Conservation (phyloP, 2,113 vertebrate genomes). For the Panthera uncia region DNA sequence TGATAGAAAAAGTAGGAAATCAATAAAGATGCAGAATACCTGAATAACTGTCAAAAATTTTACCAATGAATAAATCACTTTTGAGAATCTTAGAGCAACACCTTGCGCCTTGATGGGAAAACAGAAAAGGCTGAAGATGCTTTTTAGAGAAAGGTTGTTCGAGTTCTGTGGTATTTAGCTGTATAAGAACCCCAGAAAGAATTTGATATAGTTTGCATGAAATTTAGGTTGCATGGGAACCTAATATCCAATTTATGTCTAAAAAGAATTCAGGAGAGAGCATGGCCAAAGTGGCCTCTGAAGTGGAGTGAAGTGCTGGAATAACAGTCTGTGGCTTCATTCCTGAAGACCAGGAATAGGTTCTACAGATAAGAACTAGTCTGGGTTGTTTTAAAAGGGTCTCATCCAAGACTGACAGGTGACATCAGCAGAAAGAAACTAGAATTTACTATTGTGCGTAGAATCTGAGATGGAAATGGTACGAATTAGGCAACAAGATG, state of each 20-base stretch:
- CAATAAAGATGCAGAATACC: background rate
- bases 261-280: too few species aligned
- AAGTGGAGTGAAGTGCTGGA: accelerated
- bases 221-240: background rate
- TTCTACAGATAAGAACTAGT: background rate
- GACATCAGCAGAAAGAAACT: background rate
- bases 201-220: background rate
- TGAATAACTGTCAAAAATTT: background rate
- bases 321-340: background rate
- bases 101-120: background rate
- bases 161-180: background rate
- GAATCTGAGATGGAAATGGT: background rate
- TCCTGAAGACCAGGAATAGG: background rate
- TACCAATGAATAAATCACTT: background rate
- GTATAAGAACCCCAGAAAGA: background rate
- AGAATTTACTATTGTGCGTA: background rate
- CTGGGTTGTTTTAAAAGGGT: background rate
- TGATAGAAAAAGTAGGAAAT: background rate
- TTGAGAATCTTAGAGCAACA: background rate
- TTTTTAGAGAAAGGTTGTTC: background rate
- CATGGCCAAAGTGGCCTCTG: background rate
- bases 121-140: background rate
- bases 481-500: background rate
- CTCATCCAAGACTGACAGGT: background rate
- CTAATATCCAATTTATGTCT: background rate